phyloP scores from a whole-genome alignment of 2,888 invertebrate genomes.

The Stenichneumon culpator region DNA sequence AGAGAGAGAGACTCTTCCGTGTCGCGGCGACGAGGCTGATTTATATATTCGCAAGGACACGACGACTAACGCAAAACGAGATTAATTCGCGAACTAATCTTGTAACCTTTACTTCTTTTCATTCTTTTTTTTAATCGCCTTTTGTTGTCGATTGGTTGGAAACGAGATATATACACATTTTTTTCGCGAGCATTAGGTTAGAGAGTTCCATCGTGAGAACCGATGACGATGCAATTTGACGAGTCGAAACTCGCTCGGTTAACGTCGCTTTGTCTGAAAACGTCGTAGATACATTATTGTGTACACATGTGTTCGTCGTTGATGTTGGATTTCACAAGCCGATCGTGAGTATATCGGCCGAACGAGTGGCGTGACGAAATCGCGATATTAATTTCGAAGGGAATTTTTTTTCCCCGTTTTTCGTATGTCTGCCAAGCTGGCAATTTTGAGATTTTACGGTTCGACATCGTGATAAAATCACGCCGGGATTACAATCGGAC shows the following conservation, averaged over 20 bases:
- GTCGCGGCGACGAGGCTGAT: slow-evolving; percentile 50
- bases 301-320: slow-evolving; percentile 6
- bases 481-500: neutral
- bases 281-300: slow-evolving; percentile 34
- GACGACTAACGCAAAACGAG: neutral
- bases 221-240: slow-evolving; percentile 80
- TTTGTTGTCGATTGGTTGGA: slow-evolving; percentile 66
- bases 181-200: slow-evolving; percentile 72
- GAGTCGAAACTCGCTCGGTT: slow-evolving; percentile 59
- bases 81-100: slow-evolving; percentile 5
- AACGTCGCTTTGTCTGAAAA: slow-evolving; percentile 62
- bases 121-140: slow-evolving; percentile 16
- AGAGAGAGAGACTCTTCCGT: neutral
- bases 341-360: neutral
- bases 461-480: neutral
- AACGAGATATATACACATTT: neutral
- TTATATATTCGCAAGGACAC: slow-evolving; percentile 18
- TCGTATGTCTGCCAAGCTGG: slow-evolving; percentile 38
- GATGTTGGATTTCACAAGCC: slow-evolving; percentile 25
- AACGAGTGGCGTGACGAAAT: slow-evolving; percentile 54
- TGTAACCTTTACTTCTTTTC: neutral
- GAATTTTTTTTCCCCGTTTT: slow-evolving; percentile 54
- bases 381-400: slow-evolving; percentile 47
- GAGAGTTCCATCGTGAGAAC: slow-evolving; percentile 53
- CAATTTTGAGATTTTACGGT: slow-evolving; percentile 36